Base-by-base conservation (phyloP, 2,888 invertebrate species). In the Artemia sp. region DNA sequence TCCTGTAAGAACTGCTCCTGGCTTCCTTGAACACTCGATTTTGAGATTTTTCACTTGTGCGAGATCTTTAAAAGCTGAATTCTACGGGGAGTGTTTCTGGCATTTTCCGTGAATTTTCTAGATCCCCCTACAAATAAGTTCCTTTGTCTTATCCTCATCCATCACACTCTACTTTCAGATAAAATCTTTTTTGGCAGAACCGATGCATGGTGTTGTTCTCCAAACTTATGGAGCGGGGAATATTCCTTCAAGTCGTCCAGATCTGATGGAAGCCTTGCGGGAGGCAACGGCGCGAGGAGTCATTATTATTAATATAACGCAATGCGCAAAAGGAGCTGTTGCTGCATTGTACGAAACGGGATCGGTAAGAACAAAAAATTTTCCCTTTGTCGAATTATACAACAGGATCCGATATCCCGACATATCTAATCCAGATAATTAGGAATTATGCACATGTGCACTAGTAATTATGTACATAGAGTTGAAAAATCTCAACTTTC, bases 161-260 rank as follows among this genome's bases (percentile, higher is more conserved):
- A 38, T 38, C 38, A 38, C 38, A 38, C 38, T 38, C 3, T 38
- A 38, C 6, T 38, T 71, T 19, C 73, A 82, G 80, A 79, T 82
- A 2, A 74, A 77, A 66, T 79, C 81, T 2, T 81, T 82, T 74
- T 76, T 83, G 14, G 78, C 87, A 73, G 85, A 90, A 2, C 89
- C 92, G 12, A 87, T 88, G 72, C 80, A 84, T 74, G 89, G 96
- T 12, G 86, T 95, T 0, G 89, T 97, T 0, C 78, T 97, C 64
- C 91, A 94, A 79, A 89, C 90, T 0, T 97, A 92, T 75, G 97
- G 97, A 0, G 84, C 90, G 0, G 97, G 97, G 19, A 97, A 98
- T 77, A 85, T 94, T 52, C 96, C 96, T 0, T 85, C 86, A 0
- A 87, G 88, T 76, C 83, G 92, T 10, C 79, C 80, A n/a, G 94